These are phyloP conservation scores for Subanguina moxae DNA, from an alignment of 1,140 invertebrate species.

Conservation along the genomic window DNA sequence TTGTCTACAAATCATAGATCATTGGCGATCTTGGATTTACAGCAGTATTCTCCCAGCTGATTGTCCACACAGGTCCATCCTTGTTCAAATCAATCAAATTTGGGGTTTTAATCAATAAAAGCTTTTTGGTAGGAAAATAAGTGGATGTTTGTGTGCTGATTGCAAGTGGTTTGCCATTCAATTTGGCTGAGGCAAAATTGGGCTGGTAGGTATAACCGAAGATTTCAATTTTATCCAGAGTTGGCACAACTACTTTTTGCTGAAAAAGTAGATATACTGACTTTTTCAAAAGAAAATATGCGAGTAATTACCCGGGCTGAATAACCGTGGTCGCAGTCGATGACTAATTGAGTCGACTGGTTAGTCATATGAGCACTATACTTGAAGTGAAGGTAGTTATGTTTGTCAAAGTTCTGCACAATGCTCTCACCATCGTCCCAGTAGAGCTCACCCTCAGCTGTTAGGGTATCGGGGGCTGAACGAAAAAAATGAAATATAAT, in stretches of 20 bases:
- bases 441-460: conserved; percentile 28
- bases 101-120: conserved; percentile 6
- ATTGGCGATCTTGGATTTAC: too few relatives aligned
- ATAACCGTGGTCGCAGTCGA: not conserved
- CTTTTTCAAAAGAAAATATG: too few relatives aligned
- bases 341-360: not conserved
- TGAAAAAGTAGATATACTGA: too few relatives aligned
- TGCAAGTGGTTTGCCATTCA: conserved; percentile 22
- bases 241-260: conserved; percentile 17
- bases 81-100: conserved; percentile 7
- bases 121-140: conserved; percentile 20
- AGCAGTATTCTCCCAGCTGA: not conserved
- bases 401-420: conserved; percentile 6
- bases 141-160: not conserved
- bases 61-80: conserved; percentile 13
- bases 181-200: conserved; percentile 1
- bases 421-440: conserved; percentile 41
- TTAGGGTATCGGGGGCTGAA: not conserved
- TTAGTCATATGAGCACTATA: conserved; percentile 6
- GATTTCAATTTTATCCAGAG: conserved; percentile 27
- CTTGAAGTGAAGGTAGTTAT: conserved; percentile 29
- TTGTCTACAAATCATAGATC: too few relatives aligned
- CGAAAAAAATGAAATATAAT: too few relatives aligned
- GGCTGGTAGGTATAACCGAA: conserved; percentile 24
- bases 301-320: not conserved